Conservation (phyloP, 2,113 vertebrate genomes). For the Chloroceryle aenea region DNA sequence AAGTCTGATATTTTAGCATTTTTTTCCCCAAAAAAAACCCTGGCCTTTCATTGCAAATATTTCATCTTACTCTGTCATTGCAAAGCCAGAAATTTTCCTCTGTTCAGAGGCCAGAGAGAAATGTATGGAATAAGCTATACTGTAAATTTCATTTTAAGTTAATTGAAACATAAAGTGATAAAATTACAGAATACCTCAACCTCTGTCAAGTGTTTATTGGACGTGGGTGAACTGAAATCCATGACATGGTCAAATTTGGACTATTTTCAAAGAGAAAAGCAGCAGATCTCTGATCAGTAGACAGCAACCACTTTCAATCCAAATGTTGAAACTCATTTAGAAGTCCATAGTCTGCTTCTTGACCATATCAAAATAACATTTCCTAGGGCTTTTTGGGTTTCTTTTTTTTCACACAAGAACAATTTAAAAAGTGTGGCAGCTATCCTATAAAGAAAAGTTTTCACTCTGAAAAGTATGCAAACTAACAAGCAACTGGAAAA, state of each 20-base stretch:
- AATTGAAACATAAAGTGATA: constrained; percentile 41
- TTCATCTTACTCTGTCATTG: neutral
- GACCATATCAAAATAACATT: neutral
- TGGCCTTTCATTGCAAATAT: neutral
- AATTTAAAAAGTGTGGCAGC: neutral
- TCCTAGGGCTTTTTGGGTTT: neutral
- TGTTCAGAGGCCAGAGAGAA: constrained; percentile 9
- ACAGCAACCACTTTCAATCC: neutral
- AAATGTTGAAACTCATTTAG: neutral
- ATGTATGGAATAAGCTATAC: neutral
- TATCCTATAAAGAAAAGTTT: neutral
- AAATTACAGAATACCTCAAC: neutral
- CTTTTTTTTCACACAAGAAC: neutral
- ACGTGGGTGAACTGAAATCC: neutral
- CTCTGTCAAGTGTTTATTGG: neutral
- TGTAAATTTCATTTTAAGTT: constrained; percentile 24
- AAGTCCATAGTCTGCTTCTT: neutral
- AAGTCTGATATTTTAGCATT: too few species aligned
- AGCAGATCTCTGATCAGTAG: neutral
- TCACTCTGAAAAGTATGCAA: neutral
- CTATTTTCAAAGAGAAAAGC: neutral
- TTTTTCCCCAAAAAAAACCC: accelerated
- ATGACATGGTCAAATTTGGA: neutral
- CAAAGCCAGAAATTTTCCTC: neutral
- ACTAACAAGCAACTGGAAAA: neutral